Evolutionary conservation across 2,888 invertebrate species (phyloP), one percentile per base, ranked within the genome.

Genomic region (Drosophila macrothrix): DNA sequence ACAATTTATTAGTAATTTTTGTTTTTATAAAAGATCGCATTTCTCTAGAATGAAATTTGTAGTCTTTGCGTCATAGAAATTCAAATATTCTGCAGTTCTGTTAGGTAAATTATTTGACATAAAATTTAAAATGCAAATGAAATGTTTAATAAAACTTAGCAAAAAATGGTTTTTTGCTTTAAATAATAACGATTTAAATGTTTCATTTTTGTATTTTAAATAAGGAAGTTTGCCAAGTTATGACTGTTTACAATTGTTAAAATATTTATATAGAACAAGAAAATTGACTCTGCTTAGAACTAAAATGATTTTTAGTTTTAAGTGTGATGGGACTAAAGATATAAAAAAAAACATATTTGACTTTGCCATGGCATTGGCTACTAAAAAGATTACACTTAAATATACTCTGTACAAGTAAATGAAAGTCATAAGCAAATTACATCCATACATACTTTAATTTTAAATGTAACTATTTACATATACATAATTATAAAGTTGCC

Each of bases 31-130:
- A 14, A 56, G 7, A 12, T 56, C 3, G 22, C 29, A 63, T 80
- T 78, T 76, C 68, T 76, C 66, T 73, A 41, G 56, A 43, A 53
- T 59, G 29, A 64, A 69, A 28, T 55, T 46, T 41, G 7, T 31
- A 50, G n/a, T 54, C 29, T 49, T 62, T 67, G 67, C 29, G 10
- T 72, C 29, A 54, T 69, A 50, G 39, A 58, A 68, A 78, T 70
- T 66, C 49, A 55, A 58, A 63, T 33, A 69, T 67, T 65, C 35
- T 25, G 14, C 54, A 59, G 22, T 25, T 53, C 25, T 41, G 25
- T 25, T 16, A 14, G 5, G 14, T 5, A 25, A 49, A 35, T 78
- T 75, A 49, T 69, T 67, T 71, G 55, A 65, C 46, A 43, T 33
- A 4, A 10, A 9, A 39, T 63, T 59, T 31, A n/a, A 63, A 69